Base-by-base conservation (phyloP, 2,888 invertebrate species). In the Phyllotreta striolata region DNA sequence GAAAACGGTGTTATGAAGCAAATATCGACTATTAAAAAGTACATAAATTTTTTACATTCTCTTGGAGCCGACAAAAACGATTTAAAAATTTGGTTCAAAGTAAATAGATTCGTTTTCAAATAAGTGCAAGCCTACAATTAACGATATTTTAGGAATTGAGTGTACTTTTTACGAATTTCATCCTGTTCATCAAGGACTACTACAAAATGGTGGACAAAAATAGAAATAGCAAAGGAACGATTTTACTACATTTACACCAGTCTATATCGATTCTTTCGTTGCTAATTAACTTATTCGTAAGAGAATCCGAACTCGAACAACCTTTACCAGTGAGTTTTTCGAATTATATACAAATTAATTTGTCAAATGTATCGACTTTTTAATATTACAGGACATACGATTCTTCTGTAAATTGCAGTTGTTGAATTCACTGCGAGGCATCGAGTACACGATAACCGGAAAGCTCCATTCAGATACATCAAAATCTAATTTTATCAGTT, bases 401-500 rank as follows among this genome's bases (percentile, higher is more conserved):
- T 66, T 65, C 34, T 76, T 72, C 72, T 66, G 73, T n/a, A 62
- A 67, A 41, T 75, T 69, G 58, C 73, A 76, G 68, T 64, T 78
- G 13, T 40, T 55, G 13, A 73, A 63, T 51, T 75, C 76, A 67
- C 68, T 78, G 39, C 70, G 73, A 40, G 70, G 70, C 9, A 64
- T 74, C 24, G 61, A 71, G 62, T 54, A 68, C 40, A 64, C 64
- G 38, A 40, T 76, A 49, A 47, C 62, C 24, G 37, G 55, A 51
- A 63, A 62, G 10, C 62, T 66, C 8, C 51, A 34, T 13, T 24
- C 38, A 7, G 66, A 60, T 35, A 70, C 64, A 12, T 62, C 66
- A 24, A 69, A 70, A 14, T 74, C 75, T 6, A 76, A 71, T 64
- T 81, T 81, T 70, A 72, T 80, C 43, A 76, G 74, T 60, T 78